phyloP scores from a whole-genome alignment of 2,113 vertebrate species.

The Zonotrichia leucophrys region DNA sequence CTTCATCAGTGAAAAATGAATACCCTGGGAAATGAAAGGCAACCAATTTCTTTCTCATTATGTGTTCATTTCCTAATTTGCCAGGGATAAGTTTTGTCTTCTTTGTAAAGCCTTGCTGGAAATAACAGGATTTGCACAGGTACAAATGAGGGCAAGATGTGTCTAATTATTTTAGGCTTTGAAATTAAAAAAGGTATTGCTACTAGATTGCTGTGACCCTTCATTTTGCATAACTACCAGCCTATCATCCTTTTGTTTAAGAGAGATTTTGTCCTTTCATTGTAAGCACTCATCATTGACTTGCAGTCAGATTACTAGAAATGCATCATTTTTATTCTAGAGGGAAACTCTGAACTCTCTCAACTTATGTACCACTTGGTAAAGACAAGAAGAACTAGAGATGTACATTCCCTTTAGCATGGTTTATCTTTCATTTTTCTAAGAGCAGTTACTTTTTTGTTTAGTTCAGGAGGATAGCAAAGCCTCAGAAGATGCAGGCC shows the following conservation, averaged over 20 bases:
- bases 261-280: background rate
- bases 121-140: background rate
- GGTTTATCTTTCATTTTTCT: background rate
- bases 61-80: slow-evolving; percentile 10
- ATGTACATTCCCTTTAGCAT: background rate
- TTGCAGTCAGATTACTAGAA: background rate
- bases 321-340: background rate
- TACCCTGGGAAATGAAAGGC: background rate
- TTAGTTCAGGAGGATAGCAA: background rate
- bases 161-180: background rate
- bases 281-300: background rate
- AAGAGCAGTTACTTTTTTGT: background rate
- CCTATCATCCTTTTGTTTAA: background rate
- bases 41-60: background rate
- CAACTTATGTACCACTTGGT: background rate
- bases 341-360: background rate
- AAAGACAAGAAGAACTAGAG: background rate
- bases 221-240: background rate
- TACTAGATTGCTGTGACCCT: background rate
- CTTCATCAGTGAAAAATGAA: background rate
- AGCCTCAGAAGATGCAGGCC: background rate
- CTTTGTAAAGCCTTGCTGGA: background rate
- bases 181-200: slow-evolving; percentile 4
- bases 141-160: slow-evolving; percentile 11
- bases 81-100: background rate